Evolutionary conservation across 2,797 vertebrate species (phyloP).

Genomic region (Sebastes itinus): DNA sequence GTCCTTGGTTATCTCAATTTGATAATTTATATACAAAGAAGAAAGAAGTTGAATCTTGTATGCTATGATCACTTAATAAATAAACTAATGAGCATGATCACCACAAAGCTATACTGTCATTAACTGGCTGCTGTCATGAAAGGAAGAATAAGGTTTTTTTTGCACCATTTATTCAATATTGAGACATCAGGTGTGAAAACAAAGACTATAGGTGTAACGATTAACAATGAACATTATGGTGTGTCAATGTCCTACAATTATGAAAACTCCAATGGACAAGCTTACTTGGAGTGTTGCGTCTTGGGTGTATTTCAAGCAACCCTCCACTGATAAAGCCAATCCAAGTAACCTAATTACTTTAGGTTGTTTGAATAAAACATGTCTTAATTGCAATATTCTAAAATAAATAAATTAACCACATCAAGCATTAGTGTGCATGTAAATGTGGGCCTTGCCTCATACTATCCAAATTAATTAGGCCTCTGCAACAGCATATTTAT

Average conservation of each 20-base stretch:
- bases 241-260: neutral
- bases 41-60: neutral
- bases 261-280: neutral
- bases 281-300: neutral
- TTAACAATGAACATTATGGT: neutral
- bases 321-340: neutral
- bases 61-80: neutral
- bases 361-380: neutral
- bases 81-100: neutral
- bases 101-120: neutral
- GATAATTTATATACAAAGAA: neutral
- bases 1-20: neutral
- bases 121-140: neutral
- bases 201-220: neutral
- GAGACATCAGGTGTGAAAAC: neutral
- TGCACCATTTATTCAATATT: neutral
- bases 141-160: neutral
- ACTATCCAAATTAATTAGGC: neutral
- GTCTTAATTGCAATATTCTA: neutral
- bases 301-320: neutral
- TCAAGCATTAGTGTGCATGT: neutral
- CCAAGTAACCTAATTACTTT: constrained; percentile 4
- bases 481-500: neutral
- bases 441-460: neutral
- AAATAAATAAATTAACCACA: neutral